Evolutionary conservation across 2,113 vertebrate genomes (phyloP).

Genomic region (Xenopus laevis): DNA sequence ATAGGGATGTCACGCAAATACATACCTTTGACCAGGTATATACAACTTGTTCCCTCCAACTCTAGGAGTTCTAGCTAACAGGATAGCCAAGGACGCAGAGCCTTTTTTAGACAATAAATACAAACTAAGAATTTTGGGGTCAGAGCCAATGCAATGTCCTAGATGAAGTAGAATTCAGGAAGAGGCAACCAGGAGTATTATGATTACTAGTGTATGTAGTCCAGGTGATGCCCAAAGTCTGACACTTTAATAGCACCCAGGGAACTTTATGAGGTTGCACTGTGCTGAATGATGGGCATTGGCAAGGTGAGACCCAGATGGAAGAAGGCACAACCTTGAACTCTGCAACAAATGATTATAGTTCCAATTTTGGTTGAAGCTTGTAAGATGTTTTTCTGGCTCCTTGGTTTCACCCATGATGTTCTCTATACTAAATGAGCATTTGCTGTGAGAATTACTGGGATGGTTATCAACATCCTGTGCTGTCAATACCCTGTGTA

Average conservation of each 20-base stretch:
- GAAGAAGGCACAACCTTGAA: constrained; percentile 20
- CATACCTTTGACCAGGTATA: too few relatives aligned
- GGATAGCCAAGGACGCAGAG: too few relatives aligned
- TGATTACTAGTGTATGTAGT: too few relatives aligned
- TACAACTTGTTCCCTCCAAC: too few relatives aligned
- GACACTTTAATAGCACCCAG: not conserved
- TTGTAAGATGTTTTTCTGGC: constrained; percentile 32
- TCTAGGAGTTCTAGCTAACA: too few relatives aligned
- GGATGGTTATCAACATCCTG: constrained; percentile 27
- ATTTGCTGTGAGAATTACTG: constrained; percentile 49
- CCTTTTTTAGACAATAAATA: too few relatives aligned
- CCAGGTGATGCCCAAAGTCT: too few relatives aligned
- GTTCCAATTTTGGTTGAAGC: constrained; percentile 36
- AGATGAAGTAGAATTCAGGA: too few relatives aligned
- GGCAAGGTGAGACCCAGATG: not conserved
- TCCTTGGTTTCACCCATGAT: constrained; percentile 62
- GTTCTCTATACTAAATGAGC: constrained; percentile 77
- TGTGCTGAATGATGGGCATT: not conserved
- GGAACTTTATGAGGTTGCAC: constrained; percentile 10
- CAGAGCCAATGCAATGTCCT: too few relatives aligned
- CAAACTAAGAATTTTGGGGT: too few relatives aligned
- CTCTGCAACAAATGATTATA: constrained; percentile 45
- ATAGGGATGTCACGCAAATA: too few relatives aligned
- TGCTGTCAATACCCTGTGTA: constrained; percentile 15
- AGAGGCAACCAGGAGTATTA: too few relatives aligned